Evolutionary conservation across 2,888 invertebrate species (phyloP).

Genomic region (Drosophila quinaria): DNA sequence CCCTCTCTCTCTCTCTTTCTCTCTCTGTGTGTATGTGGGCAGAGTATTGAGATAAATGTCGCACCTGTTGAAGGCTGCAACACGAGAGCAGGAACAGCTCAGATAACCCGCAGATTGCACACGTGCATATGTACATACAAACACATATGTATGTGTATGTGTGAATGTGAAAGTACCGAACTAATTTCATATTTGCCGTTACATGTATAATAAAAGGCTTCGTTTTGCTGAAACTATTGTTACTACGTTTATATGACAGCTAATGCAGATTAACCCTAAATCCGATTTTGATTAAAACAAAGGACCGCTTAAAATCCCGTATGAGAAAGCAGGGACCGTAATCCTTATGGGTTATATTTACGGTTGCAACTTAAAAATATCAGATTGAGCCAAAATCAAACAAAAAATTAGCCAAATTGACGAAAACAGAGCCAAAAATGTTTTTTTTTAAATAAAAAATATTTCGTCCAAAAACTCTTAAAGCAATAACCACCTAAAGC

Average conservation of each 20-base stretch:
- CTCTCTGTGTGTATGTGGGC: background rate
- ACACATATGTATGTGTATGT: background rate
- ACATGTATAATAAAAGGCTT: background rate
- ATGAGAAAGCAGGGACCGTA: too few species aligned
- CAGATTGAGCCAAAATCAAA: too few species aligned
- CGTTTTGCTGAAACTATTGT: background rate
- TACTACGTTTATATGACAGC: background rate
- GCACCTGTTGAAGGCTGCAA: conserved; percentile 60
- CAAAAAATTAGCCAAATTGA: too few species aligned
- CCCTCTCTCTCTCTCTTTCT: too few species aligned
- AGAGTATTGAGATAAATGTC: conserved; percentile 15
- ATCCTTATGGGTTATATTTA: too few species aligned
- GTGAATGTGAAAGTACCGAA: background rate
- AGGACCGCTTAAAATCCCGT: too few species aligned
- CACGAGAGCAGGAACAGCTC: conserved; percentile 11
- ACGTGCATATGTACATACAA: conserved; percentile 1
- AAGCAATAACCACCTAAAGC: too few species aligned
- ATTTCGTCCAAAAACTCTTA: too few species aligned
- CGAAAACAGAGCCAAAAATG: too few species aligned
- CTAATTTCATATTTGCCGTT: conserved; percentile 16
- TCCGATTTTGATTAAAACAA: background rate
- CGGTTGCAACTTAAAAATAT: too few species aligned
- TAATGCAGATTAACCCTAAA: background rate
- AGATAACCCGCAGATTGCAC: conserved; percentile 37
- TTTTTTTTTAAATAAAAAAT: too few species aligned